phyloP scores from a whole-genome alignment of 2,113 vertebrate genomes.

The Talpa occidentalis region DNA sequence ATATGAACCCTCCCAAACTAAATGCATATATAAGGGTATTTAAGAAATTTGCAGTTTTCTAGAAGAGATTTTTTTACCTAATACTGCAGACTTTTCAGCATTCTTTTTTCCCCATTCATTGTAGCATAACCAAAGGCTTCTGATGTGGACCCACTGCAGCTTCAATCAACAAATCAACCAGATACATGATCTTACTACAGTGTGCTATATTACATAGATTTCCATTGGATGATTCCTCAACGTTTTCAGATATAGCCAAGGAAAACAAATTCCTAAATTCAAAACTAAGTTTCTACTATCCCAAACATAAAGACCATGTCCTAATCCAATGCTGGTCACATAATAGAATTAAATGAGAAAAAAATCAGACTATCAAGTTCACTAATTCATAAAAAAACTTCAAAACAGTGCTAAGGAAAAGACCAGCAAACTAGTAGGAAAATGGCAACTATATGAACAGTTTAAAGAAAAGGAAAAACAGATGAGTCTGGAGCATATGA shows the following conservation, averaged over 20 bases:
- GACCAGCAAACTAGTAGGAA: neutral
- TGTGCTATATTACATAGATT: constrained; percentile 2
- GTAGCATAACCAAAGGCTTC: neutral
- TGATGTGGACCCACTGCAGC: neutral
- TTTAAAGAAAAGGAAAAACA: neutral
- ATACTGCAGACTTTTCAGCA: neutral
- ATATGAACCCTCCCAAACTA: constrained; percentile 10
- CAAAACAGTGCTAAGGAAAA: neutral
- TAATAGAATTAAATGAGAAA: neutral
- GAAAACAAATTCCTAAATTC: constrained; percentile 28
- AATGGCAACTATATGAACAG: neutral
- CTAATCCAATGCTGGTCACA: neutral
- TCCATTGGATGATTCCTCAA: constrained; percentile 55
- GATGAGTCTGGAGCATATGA: neutral
- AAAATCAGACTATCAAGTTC: neutral
- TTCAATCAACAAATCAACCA: constrained; percentile 34
- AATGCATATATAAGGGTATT: neutral
- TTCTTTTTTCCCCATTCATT: neutral
- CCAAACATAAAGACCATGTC: neutral
- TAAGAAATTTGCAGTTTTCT: constrained; percentile 1
- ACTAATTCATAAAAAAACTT: neutral
- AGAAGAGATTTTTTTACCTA: constrained; percentile 14
- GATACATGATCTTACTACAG: neutral
- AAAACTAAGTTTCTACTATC: neutral
- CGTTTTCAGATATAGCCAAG: neutral